Base-by-base conservation (phyloP, 2,888 invertebrate genomes). In the Fragum fragum region DNA sequence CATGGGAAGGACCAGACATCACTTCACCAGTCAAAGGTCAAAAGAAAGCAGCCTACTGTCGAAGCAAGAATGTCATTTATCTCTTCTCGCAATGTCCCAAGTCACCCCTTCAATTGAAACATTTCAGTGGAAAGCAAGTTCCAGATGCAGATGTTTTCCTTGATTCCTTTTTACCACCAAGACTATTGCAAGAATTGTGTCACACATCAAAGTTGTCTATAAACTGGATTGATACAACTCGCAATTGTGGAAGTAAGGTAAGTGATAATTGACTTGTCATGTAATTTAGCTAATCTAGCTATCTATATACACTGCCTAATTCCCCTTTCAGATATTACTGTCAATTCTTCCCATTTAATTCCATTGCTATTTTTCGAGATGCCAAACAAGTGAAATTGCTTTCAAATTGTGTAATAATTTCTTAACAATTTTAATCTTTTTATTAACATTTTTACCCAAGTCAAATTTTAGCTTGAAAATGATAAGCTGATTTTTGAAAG, bases 81-180 rank as follows among this genome's bases (percentile, higher is more conserved):
- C 26, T 92, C 7, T 89, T 91, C 72, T 74, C 90, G 29, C 84
- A 73, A 23, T 88, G 90, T 63, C 92, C 92, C 6, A 84, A 87
- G 52, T 85, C 83, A 57, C 55, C 73, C 32, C 21, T 61, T 32
- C 77, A 85, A 21, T 73, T 92, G 36, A 79, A 90, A 47, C 47
- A 70, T 21, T 92, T 91, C 82, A 87, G 89, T 52, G 91, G 91
- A 26, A 92, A 91, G 81, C 84, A 83, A 72, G 90, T 91, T 14
- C 83, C 90, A 32, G 92, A 92, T 87, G 82, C 86, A n/a, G 89
- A 90, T 53, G 87, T 92, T 14, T 90, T 92, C 47, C 69, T 91
- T 28, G 91, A 91, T 87, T 87, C 91, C 0, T 79, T 92, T 32
- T 87, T 92, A 86, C 88, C 91, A 21, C 85, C 87, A 39, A 80